These are phyloP conservation scores for Terebella lapidaria DNA, from an alignment of 2,888 invertebrate genomes.

Conservation along the genomic window DNA sequence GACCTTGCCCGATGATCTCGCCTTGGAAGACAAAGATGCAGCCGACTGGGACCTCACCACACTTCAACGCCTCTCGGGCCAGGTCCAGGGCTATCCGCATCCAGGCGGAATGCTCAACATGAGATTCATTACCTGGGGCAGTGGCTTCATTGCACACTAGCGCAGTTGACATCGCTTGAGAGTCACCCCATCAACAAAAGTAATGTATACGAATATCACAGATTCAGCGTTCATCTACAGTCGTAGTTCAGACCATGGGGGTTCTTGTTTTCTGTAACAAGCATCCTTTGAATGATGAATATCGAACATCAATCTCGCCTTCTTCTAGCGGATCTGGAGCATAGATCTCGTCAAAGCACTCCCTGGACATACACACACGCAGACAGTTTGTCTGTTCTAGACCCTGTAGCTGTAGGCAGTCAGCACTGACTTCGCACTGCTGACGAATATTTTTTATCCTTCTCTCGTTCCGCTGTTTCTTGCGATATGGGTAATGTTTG, in stretches of 20 bases:
- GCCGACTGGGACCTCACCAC: conserved; percentile 94
- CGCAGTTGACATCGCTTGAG: no score
- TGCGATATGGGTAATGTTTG: not conserved
- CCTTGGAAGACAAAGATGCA: conserved; percentile 76
- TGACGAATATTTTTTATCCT: conserved; percentile 33
- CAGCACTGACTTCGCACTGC: conserved; percentile 36
- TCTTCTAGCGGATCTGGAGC: conserved; percentile 44
- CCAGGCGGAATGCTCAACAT: conserved; percentile 32
- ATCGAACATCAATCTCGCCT: conserved; percentile 47
- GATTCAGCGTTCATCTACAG: not conserved
- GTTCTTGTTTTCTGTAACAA: conserved; percentile 18
- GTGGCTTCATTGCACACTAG: no score
- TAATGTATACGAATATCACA: no score
- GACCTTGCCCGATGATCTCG: conserved; percentile 71
- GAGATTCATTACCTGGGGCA: no score
- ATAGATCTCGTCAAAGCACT: conserved; percentile 43
- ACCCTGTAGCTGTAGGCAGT: conserved; percentile 34
- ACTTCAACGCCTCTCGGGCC: conserved; percentile 62
- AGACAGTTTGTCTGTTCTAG: conserved; percentile 39
- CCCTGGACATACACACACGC: conserved; percentile 37
- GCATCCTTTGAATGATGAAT: conserved; percentile 50
- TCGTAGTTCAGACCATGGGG: not conserved
- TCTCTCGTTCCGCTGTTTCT: conserved; percentile 3
- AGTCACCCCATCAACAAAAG: no score
- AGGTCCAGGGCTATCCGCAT: conserved; percentile 41